Conservation (phyloP, 2,113 vertebrate genomes). For the Crotalus viridis region DNA sequence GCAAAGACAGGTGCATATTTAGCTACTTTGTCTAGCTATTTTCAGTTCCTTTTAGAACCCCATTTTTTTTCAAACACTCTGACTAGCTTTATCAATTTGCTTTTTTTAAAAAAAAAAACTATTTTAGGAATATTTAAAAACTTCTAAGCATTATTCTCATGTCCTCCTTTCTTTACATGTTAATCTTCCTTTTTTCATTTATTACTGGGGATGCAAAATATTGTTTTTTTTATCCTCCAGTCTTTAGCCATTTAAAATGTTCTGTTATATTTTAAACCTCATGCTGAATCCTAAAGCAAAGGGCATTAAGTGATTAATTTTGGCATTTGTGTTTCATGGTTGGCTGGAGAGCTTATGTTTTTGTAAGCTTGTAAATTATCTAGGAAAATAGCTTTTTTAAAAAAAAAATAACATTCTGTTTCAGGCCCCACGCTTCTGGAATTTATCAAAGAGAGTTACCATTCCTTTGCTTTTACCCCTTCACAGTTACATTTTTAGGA, state of each 20-base stretch:
- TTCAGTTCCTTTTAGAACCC: not conserved
- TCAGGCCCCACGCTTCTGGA: not conserved
- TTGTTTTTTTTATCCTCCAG: not conserved
- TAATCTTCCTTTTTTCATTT: conserved; percentile 52
- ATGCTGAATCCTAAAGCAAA: conserved; percentile 44
- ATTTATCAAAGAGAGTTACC: conserved; percentile 18
- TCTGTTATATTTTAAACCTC: conserved; percentile 33
- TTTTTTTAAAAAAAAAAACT: not conserved
- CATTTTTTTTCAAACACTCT: conserved; percentile 7
- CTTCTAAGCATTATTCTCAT: conserved; percentile 27
- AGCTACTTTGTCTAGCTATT: not conserved
- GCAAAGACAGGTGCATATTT: not conserved
- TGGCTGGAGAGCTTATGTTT: conserved; percentile 31
- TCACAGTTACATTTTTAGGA: not conserved
- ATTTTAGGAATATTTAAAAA: conserved; percentile 12
- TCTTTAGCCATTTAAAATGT: conserved; percentile 45
- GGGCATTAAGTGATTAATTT: conserved; percentile 60
- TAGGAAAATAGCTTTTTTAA: conserved; percentile 4
- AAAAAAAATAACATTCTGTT: not conserved
- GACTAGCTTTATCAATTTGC: conserved; percentile 16
- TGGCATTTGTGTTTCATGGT: conserved; percentile 39
- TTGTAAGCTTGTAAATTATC: conserved; percentile 30
- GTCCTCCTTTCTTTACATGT: conserved; percentile 36
- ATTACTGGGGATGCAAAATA: conserved; percentile 13
- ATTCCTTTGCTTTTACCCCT: conserved; percentile 7